Conservation (phyloP, 1,140 invertebrate species). For the Procambarus clarkii region DNA sequence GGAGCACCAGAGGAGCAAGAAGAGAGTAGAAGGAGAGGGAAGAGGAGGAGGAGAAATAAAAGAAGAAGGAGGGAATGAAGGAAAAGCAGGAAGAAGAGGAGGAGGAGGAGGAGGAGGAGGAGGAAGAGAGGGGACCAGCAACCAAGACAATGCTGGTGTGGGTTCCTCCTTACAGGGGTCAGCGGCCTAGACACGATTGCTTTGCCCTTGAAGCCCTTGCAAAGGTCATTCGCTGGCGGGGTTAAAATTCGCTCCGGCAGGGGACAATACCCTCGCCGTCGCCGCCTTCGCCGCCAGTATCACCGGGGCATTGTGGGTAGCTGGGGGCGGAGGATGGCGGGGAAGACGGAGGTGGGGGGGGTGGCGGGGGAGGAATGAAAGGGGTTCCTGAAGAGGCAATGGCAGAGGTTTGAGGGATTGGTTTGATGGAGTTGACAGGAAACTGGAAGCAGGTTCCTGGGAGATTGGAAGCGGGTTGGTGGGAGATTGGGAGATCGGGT, state of each 20-base stretch:
- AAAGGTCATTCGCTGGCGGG: constrained; percentile 14
- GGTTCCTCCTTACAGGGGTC: not conserved
- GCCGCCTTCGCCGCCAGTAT: not conserved
- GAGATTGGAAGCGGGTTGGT: no score
- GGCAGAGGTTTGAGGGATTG: no score
- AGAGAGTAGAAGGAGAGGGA: no score
- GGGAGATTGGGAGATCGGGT: no score
- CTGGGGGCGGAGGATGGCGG: not conserved
- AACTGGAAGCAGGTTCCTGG: no score
- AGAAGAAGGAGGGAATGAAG: no score
- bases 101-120: not conserved
- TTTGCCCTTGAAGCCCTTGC: constrained; percentile 19
- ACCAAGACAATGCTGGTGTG: not conserved
- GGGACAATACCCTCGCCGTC: constrained; percentile 15
- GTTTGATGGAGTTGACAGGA: no score
- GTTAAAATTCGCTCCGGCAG: not conserved
- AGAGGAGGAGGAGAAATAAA: no score
- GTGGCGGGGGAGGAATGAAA: not conserved
- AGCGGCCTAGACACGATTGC: constrained; percentile 35
- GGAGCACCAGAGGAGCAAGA: no score
- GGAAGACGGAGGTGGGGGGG: not conserved
- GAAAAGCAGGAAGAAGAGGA: no score
- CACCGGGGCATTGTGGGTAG: not conserved
- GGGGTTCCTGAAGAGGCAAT: no score
- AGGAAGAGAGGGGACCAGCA: not conserved